Conservation (phyloP, 64 coral and sea anemone species). For the Montipora capricornis region DNA sequence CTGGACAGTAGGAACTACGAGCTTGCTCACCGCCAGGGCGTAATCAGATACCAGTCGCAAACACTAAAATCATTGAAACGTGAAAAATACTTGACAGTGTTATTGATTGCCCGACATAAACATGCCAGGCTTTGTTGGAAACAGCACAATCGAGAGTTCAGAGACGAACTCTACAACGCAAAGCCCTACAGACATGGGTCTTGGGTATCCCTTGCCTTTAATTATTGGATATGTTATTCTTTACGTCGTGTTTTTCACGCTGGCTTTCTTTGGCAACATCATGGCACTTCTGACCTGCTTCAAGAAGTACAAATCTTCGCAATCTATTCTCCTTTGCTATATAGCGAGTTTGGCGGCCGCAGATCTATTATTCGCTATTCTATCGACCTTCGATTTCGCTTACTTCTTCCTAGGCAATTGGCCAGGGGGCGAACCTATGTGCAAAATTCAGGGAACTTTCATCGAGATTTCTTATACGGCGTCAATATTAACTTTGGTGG, state of each 20-base stretch:
- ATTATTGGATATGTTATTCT: slow-evolving; percentile 39
- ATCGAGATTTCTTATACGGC: slow-evolving; percentile 86
- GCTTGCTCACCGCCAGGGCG: not conserved
- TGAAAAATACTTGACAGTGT: not conserved
- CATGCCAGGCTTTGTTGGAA: not conserved
- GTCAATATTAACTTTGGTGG: slow-evolving; percentile 84
- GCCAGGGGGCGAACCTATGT: slow-evolving; percentile 68
- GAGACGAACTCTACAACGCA: too few relatives aligned
- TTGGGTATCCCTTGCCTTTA: slow-evolving; percentile 11
- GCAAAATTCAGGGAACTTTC: slow-evolving; percentile 81
- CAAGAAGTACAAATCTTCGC: slow-evolving; percentile 79
- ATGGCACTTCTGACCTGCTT: slow-evolving; percentile 87
- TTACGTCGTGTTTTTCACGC: slow-evolving; percentile 63
- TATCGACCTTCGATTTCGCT: slow-evolving; percentile 67
- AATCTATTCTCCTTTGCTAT: slow-evolving; percentile 85
- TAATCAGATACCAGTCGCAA: not conserved
- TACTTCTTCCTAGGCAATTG: slow-evolving; percentile 66
- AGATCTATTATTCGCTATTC: slow-evolving; percentile 78
- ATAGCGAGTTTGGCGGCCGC: slow-evolving; percentile 83
- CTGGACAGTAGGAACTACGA: not conserved
- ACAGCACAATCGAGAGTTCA: not conserved
- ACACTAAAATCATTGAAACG: not conserved
- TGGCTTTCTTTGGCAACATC: slow-evolving; percentile 79
- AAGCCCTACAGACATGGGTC: not conserved
- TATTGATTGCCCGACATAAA: not conserved